A percentile compares a stretch with the other conserved stretches of the same genome.
Conservation (phyloP, 2,888 invertebrate species). For the Alsophila aescularia region DNA sequence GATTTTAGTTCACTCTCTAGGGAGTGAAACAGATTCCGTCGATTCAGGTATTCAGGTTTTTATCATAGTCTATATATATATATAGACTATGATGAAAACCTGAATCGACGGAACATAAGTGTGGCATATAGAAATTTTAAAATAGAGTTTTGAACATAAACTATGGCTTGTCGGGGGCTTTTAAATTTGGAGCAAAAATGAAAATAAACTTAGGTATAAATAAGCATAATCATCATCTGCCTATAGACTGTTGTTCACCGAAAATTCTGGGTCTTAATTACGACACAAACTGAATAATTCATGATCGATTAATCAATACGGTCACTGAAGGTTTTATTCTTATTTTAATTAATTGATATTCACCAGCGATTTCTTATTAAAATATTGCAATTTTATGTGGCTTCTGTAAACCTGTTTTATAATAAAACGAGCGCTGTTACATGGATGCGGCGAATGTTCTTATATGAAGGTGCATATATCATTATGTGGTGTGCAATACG, state of each 20-base stretch:
- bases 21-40: no score
- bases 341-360: conserved; percentile 72
- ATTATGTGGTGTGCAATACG: conserved; percentile 42
- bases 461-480: conserved; percentile 58
- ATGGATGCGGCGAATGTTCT: conserved; percentile 46
- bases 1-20: no score
- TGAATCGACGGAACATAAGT: no score
- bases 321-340: conserved; percentile 53
- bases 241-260: background rate
- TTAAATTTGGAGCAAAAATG: no score
- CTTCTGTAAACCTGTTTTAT: conserved; percentile 66
- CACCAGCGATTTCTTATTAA: conserved; percentile 68
- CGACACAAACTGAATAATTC: conserved; percentile 55
- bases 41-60: no score
- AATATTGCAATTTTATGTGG: conserved; percentile 75
- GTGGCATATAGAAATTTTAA: no score
- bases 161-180: no score
- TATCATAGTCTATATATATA: no score
- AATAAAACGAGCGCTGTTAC: conserved; percentile 60
- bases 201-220: background rate
- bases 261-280: conserved; percentile 20
- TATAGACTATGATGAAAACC: no score
- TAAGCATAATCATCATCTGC: conserved; percentile 5
- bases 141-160: no score
- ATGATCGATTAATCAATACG: conserved; percentile 63